A percentile compares a stretch with the other conserved stretches of the same genome.
phyloP scores from a whole-genome alignment of 2,888 invertebrate genomes.

The Sminthurides aquaticus region DNA sequence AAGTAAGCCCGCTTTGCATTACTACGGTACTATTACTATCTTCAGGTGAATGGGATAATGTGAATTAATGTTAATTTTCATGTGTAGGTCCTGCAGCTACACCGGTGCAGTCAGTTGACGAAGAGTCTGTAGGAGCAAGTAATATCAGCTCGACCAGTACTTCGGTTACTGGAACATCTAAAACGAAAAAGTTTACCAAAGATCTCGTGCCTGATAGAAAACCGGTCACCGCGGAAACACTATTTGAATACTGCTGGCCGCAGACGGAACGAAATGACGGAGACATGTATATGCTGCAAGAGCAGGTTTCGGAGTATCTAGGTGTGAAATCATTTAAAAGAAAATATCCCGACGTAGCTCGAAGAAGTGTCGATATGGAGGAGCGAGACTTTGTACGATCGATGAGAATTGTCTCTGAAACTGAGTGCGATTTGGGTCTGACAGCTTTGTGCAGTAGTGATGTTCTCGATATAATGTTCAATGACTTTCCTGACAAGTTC shows the following conservation, averaged over 20 bases:
- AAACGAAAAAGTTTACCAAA: conserved; percentile 52
- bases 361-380: conserved; percentile 78
- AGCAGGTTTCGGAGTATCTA: conserved; percentile 88
- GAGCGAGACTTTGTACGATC: conserved; percentile 82
- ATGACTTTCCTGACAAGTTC: conserved; percentile 90
- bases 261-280: conserved; percentile 53
- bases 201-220: conserved; percentile 49
- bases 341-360: conserved; percentile 79
- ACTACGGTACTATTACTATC: no score
- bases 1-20: conserved; percentile 8
- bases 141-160: conserved; percentile 59
- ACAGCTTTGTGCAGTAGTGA: conserved; percentile 88
- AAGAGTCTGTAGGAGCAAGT: conserved; percentile 76
- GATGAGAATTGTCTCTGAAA: conserved; percentile 74
- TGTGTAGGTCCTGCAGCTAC: background rate
- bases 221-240: conserved; percentile 70
- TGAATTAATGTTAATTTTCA: no score
- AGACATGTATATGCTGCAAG: conserved; percentile 89
- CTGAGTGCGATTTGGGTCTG: conserved; percentile 85
- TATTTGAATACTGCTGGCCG: conserved; percentile 93
- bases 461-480: conserved; percentile 88
- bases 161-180: conserved; percentile 54
- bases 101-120: conserved; percentile 17
- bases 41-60: no score
- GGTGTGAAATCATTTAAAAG: conserved; percentile 94